Percentiles rank a stretch among this genome's conserved stretches.
phyloP scores from a whole-genome alignment of 2,888 invertebrate genomes.

The Lumbricus terrestris region DNA sequence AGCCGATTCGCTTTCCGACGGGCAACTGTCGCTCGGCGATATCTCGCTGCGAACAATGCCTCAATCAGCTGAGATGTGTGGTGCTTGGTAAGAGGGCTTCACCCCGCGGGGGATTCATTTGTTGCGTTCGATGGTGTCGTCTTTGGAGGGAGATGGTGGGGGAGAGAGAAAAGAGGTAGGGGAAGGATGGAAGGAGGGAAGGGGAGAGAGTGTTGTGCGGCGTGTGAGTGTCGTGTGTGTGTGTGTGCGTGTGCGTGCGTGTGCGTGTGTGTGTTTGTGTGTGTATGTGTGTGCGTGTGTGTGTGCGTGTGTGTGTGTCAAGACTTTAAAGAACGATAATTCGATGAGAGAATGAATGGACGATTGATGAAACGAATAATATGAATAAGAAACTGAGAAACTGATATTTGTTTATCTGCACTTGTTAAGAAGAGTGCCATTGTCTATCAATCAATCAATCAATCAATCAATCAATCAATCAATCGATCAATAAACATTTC shows the following conservation, averaged over 20 bases:
- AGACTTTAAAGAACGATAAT: not conserved
- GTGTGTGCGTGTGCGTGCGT: no score
- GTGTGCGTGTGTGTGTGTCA: no score
- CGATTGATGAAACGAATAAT: no score
- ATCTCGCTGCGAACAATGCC: conserved; percentile 34
- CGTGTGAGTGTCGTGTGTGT: no score
- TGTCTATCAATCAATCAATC: no score
- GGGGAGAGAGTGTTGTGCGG: no score
- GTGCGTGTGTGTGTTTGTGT: no score
- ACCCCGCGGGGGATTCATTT: not conserved
- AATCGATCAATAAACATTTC: no score
- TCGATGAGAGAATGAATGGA: not conserved
- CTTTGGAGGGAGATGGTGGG: not conserved
- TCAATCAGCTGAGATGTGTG: conserved; percentile 31
- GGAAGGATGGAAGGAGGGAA: not conserved
- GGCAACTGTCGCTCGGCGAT: conserved; percentile 42
- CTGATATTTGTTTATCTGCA: not conserved
- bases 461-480: no score
- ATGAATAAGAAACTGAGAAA: not conserved
- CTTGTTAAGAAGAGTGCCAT: no score
- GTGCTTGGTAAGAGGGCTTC: conserved; percentile 16
- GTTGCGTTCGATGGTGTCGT: not conserved
- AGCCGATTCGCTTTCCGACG: conserved; percentile 45
- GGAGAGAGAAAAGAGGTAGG: not conserved
- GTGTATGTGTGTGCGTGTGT: no score